phyloP scores from a whole-genome alignment of 2,797 vertebrate species.

The Sandelia bainsii region DNA sequence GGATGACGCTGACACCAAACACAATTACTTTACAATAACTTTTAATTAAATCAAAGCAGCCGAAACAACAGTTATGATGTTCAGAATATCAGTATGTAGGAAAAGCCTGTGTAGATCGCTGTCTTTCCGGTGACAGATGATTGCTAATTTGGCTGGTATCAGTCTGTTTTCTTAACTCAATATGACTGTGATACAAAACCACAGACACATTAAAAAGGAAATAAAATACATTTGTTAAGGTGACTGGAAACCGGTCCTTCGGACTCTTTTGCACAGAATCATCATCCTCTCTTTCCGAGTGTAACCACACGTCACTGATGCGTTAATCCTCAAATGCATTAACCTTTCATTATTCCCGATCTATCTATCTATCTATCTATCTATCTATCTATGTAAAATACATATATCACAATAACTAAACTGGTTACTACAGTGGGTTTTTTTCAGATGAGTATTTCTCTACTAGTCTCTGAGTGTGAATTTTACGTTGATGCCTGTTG shows the following conservation, averaged over 20 bases:
- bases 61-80: not conserved
- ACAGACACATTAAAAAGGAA: too few species aligned
- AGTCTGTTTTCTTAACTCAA: too few species aligned
- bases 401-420: not conserved
- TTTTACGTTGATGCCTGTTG: not conserved
- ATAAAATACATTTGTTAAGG: not conserved
- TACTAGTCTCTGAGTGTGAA: not conserved
- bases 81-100: not conserved
- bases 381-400: constrained; percentile 29
- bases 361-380: constrained; percentile 38
- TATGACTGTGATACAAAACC: too few species aligned
- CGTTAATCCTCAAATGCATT: too few species aligned
- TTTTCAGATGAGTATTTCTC: too few species aligned
- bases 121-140: too few species aligned
- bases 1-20: not conserved
- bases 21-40: not conserved
- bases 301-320: too few species aligned
- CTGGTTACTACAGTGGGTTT: not conserved
- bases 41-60: not conserved
- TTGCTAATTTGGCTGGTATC: too few species aligned
- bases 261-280: too few species aligned
- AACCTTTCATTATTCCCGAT: too few species aligned
- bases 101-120: too few species aligned
- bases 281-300: too few species aligned
- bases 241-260: not conserved